These are phyloP conservation scores for Oscheius sp. DNA, from an alignment of 2,888 invertebrate genomes.

Conservation along the genomic window DNA sequence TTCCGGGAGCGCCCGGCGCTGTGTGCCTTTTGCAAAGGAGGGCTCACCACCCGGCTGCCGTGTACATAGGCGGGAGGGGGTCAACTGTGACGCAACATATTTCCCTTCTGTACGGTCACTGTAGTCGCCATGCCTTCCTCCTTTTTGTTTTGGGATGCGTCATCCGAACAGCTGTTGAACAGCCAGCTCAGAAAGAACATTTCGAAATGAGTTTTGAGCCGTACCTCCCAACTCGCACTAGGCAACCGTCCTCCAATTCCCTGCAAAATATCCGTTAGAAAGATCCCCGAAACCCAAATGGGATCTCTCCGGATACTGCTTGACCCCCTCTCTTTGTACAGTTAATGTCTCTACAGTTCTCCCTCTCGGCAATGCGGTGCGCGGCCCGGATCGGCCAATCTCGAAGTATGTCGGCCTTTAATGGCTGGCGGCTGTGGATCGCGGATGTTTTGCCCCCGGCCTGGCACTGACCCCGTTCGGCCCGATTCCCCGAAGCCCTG, in stretches of 20 bases:
- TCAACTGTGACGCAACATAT: slow-evolving; percentile 19
- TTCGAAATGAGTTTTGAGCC: too few species aligned
- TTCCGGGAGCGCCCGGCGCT: slow-evolving; percentile 24
- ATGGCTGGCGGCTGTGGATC: slow-evolving; percentile 29
- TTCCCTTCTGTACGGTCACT: not conserved
- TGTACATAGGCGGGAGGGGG: slow-evolving; percentile 19
- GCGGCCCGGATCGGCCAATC: slow-evolving; percentile 28
- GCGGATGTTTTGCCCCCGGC: slow-evolving; percentile 32
- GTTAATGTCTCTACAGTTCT: not conserved
- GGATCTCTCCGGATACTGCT: not conserved
- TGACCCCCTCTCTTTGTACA: slow-evolving; percentile 1
- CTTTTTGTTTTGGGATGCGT: not conserved
- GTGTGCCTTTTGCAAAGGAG: slow-evolving; percentile 19
- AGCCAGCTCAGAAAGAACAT: too few species aligned
- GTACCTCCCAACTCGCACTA: too few species aligned
- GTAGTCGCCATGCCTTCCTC: not conserved
- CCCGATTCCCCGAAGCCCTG: not conserved
- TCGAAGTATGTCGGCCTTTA: slow-evolving; percentile 33
- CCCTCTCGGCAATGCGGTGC: slow-evolving; percentile 13
- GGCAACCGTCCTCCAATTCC: not conserved
- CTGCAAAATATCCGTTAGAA: not conserved
- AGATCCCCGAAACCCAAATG: too few species aligned
- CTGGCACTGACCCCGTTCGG: slow-evolving; percentile 30
- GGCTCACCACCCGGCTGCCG: slow-evolving; percentile 10
- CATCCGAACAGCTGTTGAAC: not conserved